These are phyloP conservation scores for Cryptocephalus moraei DNA, from an alignment of 2,888 invertebrate genomes.

Conservation along the genomic window DNA sequence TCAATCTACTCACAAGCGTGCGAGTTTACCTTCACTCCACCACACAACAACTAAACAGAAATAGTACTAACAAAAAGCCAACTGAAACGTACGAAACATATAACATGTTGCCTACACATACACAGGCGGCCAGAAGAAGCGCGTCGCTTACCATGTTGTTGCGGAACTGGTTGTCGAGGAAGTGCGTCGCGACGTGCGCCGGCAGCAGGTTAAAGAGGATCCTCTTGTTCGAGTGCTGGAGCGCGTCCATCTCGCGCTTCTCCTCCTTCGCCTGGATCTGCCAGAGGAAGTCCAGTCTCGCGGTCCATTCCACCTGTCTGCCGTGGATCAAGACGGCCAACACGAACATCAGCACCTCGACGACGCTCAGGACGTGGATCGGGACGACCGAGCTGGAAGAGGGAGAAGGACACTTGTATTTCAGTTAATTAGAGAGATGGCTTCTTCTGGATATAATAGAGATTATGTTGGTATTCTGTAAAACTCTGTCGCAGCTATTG, in stretches of 20 bases:
- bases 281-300: constrained; percentile 72
- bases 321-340: constrained; percentile 77
- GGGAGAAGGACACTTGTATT: too few species aligned
- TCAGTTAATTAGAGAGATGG: too few species aligned
- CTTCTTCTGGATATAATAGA: too few species aligned
- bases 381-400: constrained; percentile 55
- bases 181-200: constrained; percentile 85
- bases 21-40: neutral
- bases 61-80: constrained; percentile 2
- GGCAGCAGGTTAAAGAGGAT: constrained; percentile 85
- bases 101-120: constrained; percentile 25
- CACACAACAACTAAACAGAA: constrained; percentile 4
- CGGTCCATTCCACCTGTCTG: constrained; percentile 83
- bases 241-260: constrained; percentile 85
- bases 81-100: constrained; percentile 9
- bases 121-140: constrained; percentile 2
- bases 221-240: constrained; percentile 80
- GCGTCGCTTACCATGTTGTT: constrained; percentile 64
- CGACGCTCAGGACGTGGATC: constrained; percentile 65
- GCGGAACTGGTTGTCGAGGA: constrained; percentile 79
- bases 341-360: constrained; percentile 74
- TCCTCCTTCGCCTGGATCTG: constrained; percentile 82
- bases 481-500: too few species aligned
- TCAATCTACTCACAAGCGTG: neutral
- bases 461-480: too few species aligned